Base-by-base conservation (phyloP, 1,140 invertebrate genomes). In the Bicyclus anynana region DNA sequence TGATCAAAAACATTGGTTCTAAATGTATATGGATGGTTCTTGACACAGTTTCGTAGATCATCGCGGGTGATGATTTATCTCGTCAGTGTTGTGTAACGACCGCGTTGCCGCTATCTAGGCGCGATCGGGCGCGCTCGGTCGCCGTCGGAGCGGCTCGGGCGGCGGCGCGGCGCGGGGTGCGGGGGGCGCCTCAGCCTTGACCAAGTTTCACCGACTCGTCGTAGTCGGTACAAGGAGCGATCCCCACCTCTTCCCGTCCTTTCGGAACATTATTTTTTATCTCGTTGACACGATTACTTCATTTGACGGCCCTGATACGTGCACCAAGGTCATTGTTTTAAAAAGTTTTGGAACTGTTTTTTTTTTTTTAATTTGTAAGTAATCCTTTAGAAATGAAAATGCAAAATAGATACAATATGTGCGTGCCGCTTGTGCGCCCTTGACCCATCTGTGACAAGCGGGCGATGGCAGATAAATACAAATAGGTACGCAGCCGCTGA, bases 241-340 rank as follows among this genome's bases (percentile, higher is more conserved):
- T 85, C 84, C 84, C 84, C 84, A 83, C 84, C 81, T 84, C 82
- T 84, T 85, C 82, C 81, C 80, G 77, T 84, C 82, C 76, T 85
- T 85, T 87, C 79, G 66, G 79, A 78, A 79, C 69, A 80, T 69
- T 67, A 72, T 80, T 83, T 83, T 87, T 85, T 83, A 84, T 84
- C 77, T 76, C 72, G 72, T 75, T 81, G 80, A 84, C 79, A 81
- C 76, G 72, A 80, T 84, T 83, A 80, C 78, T 79, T 75, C 70
- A 79, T 74, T 80, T 67, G 68, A 69, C 61, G 77, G 68, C 73
- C 71, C 65, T 76, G 72, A 65, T 66, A 62, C 58, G 52, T 67
- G 65, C 68, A 64, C 65, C 76, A 84, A 83, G 77, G 76, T 75
- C 75, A 55, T 26, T 59, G 62, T 52, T 48, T 44, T 60, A 40